Percentiles rank a stretch among this genome's conserved stretches.
Conservation (phyloP, 2,888 invertebrate genomes). For the Drosophila stalkeri region DNA sequence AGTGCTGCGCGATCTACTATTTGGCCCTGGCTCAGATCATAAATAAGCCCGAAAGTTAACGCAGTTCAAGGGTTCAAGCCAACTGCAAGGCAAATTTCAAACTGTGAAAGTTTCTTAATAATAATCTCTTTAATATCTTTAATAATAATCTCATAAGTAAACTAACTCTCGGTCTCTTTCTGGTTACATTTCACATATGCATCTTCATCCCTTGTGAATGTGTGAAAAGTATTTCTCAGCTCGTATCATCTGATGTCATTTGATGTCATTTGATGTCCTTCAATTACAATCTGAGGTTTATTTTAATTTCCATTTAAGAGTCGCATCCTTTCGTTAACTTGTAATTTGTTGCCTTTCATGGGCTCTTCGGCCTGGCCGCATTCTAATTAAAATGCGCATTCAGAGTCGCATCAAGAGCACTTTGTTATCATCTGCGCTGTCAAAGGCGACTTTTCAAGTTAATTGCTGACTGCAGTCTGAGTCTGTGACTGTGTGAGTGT, state of each 20-base stretch:
- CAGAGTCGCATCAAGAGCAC: constrained; percentile 21
- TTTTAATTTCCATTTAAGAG: constrained; percentile 1
- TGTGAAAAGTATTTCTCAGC: constrained; percentile 33
- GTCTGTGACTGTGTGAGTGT: constrained; percentile 16
- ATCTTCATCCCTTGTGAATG: constrained; percentile 36
- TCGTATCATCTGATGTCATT: neutral
- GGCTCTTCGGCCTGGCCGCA: constrained; percentile 22
- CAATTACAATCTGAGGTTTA: neutral
- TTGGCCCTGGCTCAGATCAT: constrained; percentile 28
- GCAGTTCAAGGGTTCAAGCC: constrained; percentile 28
- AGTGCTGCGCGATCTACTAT: constrained; percentile 40
- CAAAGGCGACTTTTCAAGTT: constrained; percentile 68
- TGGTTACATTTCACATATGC: neutral
- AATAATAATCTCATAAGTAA: neutral
- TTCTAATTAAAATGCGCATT: constrained; percentile 71
- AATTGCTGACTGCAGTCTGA: constrained; percentile 60
- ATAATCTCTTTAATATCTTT: no score
- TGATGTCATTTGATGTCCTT: neutral
- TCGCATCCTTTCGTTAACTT: constrained; percentile 17
- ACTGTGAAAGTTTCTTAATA: constrained; percentile 13
- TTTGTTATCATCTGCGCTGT: constrained; percentile 48
- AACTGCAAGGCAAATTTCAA: constrained; percentile 9
- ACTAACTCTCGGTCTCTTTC: neutral
- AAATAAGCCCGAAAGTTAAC: constrained; percentile 32
- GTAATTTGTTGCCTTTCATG: constrained; percentile 41